Evolutionary conservation across 2,113 vertebrate species (phyloP), one percentile per base, ranked within the genome.

Genomic region (Clarias batrachus): DNA sequence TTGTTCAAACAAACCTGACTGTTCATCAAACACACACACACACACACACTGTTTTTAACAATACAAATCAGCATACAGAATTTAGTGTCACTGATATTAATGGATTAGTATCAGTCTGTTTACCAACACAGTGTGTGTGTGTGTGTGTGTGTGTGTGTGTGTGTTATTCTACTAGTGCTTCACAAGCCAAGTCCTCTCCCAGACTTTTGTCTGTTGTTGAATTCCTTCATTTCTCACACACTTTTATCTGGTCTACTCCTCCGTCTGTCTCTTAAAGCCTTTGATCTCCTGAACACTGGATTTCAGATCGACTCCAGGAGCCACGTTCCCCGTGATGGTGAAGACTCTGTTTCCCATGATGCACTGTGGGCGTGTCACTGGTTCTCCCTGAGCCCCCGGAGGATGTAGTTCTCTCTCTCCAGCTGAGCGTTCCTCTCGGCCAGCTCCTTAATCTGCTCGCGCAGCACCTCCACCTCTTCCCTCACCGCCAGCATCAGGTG

Each of bases 321-420:
- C 76, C 74, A n/a, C 80, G 68, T 87, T 33, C 84, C 81, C 86
- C 81, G 77, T 65, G 54, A 87, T 89, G 86, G 21, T 25, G 78
- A 59, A 76, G 30, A 88, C 81, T 79, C 21, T 74, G 56, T 87
- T 52, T 86, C 81, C 84, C 68, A 71, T 56, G 37, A 88, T 89
- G 86, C 74, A 62, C 52, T 57, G 27, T 82, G 68, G 52, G 14
- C 14, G 4, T 16, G 66, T 91, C 83, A 88, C 41, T 87, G 82
- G 19, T 73, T 54, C 56, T 90, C 87, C 66, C 76, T 70, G 79
- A 91, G 87, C 9, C 87, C 84, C 14, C 87, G 62, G 25, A 91
- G 87, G 63, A 91, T 91, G 86, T 90, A 90, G 86, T 91, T 91
- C 10, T 90, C 90, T 86, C 90, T 85, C 86, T 91, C 90, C 0